Evolutionary conservation across 2,113 vertebrate genomes (phyloP), one percentile per base, ranked within the genome.

Genomic region (Poecile atricapillus): DNA sequence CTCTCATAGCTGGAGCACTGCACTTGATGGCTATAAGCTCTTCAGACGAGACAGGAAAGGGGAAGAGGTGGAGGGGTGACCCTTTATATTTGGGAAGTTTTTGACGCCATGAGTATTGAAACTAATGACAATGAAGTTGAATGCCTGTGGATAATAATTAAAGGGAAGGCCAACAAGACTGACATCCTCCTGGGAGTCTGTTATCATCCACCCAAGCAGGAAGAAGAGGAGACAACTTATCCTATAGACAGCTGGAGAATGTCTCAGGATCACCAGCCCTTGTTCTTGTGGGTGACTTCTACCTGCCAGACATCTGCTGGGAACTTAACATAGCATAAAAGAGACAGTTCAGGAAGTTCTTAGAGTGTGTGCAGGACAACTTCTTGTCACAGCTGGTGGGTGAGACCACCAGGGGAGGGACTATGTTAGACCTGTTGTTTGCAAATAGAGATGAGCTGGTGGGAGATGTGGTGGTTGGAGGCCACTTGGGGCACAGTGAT

Each of bases 161-260:
- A n/a, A 31, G 30, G 31, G 5, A 37, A 37, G 25, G 8, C 41
- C 6, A 22, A 75, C 33, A 47, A 59, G 33, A 19, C 43, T 59
- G 25, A 46, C 15, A 75, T 59, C 25, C 33, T 37, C 11, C 27
- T 75, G 20, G 43, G 55, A 47, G 19, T 58, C 25, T 28, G 10
- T 28, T 35, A 35, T 35, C 0, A 0, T 28, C 33, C 41, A 28
- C 11, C 6, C 53, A 46, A 5, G 2, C 13, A 16, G 31, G 41
- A 58, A 17, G 33, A 28, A 35, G 12, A 73, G 16, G 24, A 24
- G 13, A 28, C 13, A 74, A 44, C 13, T 35, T 58, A 44, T 46
- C 21, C 41, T 58, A 11, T 27, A 16, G n/a, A 18, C 18, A 56
- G 39, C 22, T 44, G 13, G 31, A 74, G 23, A 44, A n/a, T 16